A percentile compares a stretch with the other conserved stretches of the same genome.
Evolutionary conservation across 2,888 invertebrate species (phyloP).

Genomic region (Yponomeuta sedellus): DNA sequence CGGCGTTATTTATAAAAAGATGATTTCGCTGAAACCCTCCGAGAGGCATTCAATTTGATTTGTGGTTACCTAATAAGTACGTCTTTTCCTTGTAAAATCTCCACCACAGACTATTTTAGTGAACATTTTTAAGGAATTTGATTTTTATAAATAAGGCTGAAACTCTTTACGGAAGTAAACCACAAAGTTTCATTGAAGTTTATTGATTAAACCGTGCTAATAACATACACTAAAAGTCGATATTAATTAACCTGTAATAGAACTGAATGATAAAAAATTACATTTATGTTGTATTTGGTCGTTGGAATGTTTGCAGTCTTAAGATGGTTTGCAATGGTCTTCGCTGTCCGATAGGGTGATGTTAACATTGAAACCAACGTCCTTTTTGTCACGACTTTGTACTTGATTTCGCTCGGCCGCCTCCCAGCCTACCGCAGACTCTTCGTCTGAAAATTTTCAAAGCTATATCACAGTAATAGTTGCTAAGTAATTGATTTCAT

Average conservation of each 20-base stretch:
- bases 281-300: too few species aligned
- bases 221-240: too few species aligned
- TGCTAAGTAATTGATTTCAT: not conserved
- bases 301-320: not conserved
- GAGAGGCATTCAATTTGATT: too few species aligned
- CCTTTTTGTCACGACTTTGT: conserved; percentile 35
- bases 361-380: conserved; percentile 55
- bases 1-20: too few species aligned
- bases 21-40: too few species aligned
- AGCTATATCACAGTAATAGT: not conserved
- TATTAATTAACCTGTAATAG: not conserved
- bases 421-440: not conserved
- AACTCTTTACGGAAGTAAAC: not conserved
- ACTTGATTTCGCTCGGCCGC: conserved; percentile 14
- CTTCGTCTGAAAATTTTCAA: not conserved
- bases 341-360: conserved; percentile 30
- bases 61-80: too few species aligned
- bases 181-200: not conserved
- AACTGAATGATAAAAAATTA: too few species aligned
- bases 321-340: not conserved
- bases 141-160: too few species aligned
- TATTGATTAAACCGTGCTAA: not conserved
- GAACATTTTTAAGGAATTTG: too few species aligned
- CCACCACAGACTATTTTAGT: too few species aligned
- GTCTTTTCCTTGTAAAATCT: too few species aligned